A percentile compares a stretch with the other conserved stretches of the same genome.
Evolutionary conservation across 2,797 vertebrate species (phyloP).

Genomic region (Sebastes cheni): DNA sequence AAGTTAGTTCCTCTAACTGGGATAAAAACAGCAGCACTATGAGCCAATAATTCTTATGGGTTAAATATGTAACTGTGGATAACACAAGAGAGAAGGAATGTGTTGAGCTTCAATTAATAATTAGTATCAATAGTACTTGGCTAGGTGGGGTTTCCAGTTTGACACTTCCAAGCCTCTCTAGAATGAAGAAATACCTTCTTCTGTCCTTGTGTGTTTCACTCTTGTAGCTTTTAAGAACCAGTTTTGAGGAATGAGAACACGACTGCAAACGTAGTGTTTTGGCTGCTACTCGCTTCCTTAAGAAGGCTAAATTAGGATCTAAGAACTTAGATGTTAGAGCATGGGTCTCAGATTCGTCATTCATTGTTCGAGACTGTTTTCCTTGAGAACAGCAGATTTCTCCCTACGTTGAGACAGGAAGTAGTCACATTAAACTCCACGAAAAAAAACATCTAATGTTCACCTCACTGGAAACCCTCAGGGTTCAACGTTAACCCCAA

Average conservation of each 20-base stretch:
- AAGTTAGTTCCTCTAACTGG: constrained; percentile 41
- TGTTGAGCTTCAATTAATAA: not conserved
- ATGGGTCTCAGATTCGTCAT: not conserved
- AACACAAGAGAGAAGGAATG: not conserved
- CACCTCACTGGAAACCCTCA: too few species aligned
- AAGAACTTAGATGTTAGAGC: not conserved
- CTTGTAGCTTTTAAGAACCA: not conserved
- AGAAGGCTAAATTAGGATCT: not conserved
- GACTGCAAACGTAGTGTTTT: not conserved
- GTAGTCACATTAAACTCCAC: too few species aligned
- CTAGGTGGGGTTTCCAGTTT: not conserved
- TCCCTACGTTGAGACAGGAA: too few species aligned
- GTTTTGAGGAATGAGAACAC: not conserved
- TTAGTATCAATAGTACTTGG: not conserved
- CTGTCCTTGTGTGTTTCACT: not conserved
- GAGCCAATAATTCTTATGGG: not conserved
- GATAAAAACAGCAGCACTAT: not conserved
- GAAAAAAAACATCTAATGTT: too few species aligned
- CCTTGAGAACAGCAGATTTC: too few species aligned
- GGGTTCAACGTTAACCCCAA: too few species aligned
- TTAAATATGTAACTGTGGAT: not conserved
- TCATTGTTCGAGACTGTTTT: not conserved
- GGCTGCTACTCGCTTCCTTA: not conserved
- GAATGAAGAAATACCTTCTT: not conserved
- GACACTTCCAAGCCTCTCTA: not conserved